Conservation (phyloP, 2,113 vertebrate genomes). For the Propithecus coquereli region DNA sequence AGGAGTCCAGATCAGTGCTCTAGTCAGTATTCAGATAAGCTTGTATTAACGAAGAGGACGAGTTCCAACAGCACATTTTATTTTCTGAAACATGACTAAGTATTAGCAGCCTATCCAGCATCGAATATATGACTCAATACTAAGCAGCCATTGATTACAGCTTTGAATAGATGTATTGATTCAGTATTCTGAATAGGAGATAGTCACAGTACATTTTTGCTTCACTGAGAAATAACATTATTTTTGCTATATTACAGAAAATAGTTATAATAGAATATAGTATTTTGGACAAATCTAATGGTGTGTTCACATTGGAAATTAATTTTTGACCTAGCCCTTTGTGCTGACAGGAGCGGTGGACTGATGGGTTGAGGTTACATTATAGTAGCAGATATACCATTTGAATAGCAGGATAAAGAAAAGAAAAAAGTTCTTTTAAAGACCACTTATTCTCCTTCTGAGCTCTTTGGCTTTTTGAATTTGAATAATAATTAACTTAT, state of each 20-base stretch:
- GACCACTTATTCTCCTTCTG: background rate
- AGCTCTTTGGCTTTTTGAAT: background rate
- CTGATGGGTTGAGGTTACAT: background rate
- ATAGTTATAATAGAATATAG: background rate
- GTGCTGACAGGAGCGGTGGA: background rate
- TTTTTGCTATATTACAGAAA: background rate
- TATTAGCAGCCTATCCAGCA: background rate
- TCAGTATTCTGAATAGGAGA: background rate
- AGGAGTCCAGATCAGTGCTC: background rate
- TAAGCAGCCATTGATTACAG: background rate
- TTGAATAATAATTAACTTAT: background rate
- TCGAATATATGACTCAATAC: background rate
- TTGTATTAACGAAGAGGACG: background rate
- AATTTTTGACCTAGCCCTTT: background rate
- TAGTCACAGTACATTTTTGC: background rate
- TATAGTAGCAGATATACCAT: background rate
- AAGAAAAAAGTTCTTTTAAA: background rate
- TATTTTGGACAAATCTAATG: background rate
- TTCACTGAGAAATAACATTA: background rate
- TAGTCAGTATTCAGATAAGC: background rate
- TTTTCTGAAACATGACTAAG: background rate
- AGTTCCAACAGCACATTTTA: background rate
- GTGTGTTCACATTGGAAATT: background rate
- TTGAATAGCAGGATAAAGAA: background rate
- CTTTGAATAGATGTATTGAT: background rate